phyloP scores from a whole-genome alignment of 2,888 invertebrate species.

The Ametastegia equiseti region DNA sequence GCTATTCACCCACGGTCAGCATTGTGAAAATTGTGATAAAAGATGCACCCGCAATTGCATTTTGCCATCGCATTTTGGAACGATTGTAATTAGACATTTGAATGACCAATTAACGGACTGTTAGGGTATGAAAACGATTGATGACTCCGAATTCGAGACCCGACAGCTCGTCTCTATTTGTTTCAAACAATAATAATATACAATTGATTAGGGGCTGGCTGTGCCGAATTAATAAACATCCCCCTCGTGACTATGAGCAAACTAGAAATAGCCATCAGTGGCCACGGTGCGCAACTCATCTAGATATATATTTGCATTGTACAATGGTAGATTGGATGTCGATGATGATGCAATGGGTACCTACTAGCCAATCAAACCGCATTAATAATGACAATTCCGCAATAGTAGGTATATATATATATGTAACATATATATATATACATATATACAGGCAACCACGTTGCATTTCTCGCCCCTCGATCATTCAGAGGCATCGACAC shows the following conservation, averaged over 20 bases:
- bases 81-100: too few species aligned
- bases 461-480: conserved; percentile 33
- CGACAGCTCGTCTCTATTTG: not conserved
- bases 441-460: not conserved
- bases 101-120: too few species aligned
- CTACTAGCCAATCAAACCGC: conserved; percentile 14
- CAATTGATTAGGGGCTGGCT: not conserved
- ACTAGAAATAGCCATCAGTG: conserved; percentile 5
- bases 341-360: not conserved
- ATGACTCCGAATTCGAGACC: not conserved
- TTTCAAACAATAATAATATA: not conserved
- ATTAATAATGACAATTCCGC: conserved; percentile 24
- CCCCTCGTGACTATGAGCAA: not conserved
- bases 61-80: too few species aligned
- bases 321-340: conserved; percentile 1
- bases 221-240: not conserved
- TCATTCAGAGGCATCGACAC: conserved; percentile 5
- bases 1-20: too few species aligned
- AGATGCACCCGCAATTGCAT: too few species aligned
- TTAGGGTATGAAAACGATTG: too few species aligned
- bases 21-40: too few species aligned
- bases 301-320: too few species aligned
- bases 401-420: conserved; percentile 19
- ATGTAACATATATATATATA: too few species aligned
- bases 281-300: too few species aligned